Conservation (phyloP, 2,113 vertebrate species). For the Hiodon alosoides region DNA sequence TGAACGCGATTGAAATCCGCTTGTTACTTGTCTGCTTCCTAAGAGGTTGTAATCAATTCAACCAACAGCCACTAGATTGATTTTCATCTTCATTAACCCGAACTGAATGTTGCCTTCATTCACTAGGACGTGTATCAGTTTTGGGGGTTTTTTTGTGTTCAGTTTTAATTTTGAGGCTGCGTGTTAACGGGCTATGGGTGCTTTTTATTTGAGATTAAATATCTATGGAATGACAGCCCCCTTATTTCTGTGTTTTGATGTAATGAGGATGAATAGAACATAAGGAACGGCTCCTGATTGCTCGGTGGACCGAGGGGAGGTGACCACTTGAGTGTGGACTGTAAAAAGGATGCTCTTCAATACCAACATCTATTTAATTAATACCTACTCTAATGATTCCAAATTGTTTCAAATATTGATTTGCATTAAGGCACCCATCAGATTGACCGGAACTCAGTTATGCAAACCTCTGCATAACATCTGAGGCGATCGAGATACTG, state of each 20-base stretch:
- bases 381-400: too few relatives aligned
- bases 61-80: too few relatives aligned
- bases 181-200: neutral
- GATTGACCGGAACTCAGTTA: too few relatives aligned
- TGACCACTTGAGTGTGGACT: neutral
- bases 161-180: too few relatives aligned
- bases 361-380: constrained; percentile 27
- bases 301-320: constrained; percentile 22
- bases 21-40: too few relatives aligned
- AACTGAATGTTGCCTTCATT: too few relatives aligned
- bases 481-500: neutral
- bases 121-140: neutral
- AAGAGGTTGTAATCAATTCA: too few relatives aligned
- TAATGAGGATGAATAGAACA: neutral
- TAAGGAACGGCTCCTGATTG: neutral
- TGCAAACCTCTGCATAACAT: too few relatives aligned
- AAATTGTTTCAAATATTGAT: too few relatives aligned
- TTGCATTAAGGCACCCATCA: too few relatives aligned
- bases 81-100: too few relatives aligned
- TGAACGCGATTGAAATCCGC: too few relatives aligned
- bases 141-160: neutral
- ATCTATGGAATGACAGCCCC: neutral
- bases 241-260: neutral
- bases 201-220: neutral
- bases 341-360: neutral